Conservation (phyloP, 2,797 vertebrate genomes). For the Eulemur albifrons region DNA sequence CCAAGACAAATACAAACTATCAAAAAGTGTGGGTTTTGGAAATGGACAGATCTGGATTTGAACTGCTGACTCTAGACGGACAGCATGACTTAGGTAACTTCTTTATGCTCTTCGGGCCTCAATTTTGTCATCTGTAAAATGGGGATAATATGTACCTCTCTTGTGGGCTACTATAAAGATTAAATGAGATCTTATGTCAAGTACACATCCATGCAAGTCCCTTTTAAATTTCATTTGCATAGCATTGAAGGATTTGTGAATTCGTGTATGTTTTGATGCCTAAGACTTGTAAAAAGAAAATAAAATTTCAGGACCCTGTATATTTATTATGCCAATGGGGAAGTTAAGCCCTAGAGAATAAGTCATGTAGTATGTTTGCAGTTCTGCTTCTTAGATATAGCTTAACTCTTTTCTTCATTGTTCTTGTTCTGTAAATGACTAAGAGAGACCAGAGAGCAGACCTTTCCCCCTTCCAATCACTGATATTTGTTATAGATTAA, state of each 20-base stretch:
- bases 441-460: background rate
- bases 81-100: background rate
- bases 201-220: background rate
- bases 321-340: background rate
- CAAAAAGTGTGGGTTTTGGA: background rate
- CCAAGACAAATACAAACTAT: background rate
- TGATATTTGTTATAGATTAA: background rate
- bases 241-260: background rate
- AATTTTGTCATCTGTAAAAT: background rate
- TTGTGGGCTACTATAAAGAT: background rate
- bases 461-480: background rate
- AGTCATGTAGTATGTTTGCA: background rate
- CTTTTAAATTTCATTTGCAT: background rate
- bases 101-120: background rate
- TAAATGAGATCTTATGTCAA: background rate
- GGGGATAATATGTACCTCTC: background rate
- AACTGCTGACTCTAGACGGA: background rate
- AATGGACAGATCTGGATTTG: background rate
- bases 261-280: background rate
- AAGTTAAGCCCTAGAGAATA: background rate
- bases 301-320: background rate
- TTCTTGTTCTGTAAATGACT: background rate
- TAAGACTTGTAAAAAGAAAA: background rate
- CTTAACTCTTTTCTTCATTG: background rate
- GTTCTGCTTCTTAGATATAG: background rate